Conservation (phyloP, 2,888 invertebrate species). For the Lepetodrilus schrolli region DNA sequence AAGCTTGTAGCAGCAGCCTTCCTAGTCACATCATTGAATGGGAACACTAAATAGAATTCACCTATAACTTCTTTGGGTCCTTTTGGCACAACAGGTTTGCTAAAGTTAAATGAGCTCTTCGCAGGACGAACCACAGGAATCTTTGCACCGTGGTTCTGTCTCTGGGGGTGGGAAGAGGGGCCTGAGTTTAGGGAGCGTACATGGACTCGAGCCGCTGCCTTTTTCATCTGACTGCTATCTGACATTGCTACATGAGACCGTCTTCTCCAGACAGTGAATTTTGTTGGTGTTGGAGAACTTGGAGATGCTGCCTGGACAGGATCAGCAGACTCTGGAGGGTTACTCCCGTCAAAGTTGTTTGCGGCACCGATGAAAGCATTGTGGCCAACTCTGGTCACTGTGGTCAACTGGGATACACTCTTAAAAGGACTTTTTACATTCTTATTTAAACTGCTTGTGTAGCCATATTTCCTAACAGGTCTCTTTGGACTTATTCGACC, state of each 20-base stretch:
- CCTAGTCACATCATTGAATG: constrained; percentile 76
- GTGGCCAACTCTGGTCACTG: constrained; percentile 6
- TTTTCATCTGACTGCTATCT: not conserved
- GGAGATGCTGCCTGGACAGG: not conserved
- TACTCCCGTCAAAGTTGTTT: not conserved
- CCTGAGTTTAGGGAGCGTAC: not conserved
- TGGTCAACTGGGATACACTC: constrained; percentile 11
- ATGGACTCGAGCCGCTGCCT: not conserved
- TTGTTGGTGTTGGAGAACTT: constrained; percentile 6
- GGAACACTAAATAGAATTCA: constrained; percentile 86
- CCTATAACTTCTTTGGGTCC: constrained; percentile 78
- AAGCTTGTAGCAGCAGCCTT: constrained; percentile 52
- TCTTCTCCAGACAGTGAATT: not conserved
- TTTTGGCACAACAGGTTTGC: constrained; percentile 30
- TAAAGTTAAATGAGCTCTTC: constrained; percentile 29
- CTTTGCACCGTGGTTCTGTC: not conserved
- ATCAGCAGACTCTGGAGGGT: not conserved
- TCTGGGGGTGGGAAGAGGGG: not conserved
- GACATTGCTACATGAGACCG: not conserved
- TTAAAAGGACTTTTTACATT: not conserved
- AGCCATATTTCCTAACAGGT: constrained; percentile 1
- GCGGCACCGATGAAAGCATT: not conserved
- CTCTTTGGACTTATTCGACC: not conserved
- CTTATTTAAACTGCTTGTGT: not conserved
- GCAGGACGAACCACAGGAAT: constrained; percentile 7